These are phyloP conservation scores for Notothenia coriiceps DNA, from an alignment of 2,113 vertebrate genomes.

Conservation along the genomic window DNA sequence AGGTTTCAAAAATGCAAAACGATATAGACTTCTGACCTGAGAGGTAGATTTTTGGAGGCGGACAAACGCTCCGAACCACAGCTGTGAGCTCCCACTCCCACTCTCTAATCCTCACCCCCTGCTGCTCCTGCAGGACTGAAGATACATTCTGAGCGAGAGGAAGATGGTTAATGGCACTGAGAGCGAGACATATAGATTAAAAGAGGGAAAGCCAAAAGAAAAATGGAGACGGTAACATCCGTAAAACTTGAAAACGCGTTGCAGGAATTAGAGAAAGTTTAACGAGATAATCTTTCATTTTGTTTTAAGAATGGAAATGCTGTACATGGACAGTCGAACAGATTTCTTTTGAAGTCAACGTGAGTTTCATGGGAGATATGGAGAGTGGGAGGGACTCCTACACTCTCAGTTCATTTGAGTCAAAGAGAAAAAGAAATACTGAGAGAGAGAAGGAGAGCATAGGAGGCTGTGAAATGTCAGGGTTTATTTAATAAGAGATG, in stretches of 20 bases:
- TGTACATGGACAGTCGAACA: neutral
- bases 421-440: slow-evolving; percentile 8
- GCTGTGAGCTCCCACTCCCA: slow-evolving; percentile 53
- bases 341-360: slow-evolving; percentile 20
- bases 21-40: slow-evolving; percentile 41
- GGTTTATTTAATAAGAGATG: slow-evolving; percentile 38
- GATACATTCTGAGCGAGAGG: neutral
- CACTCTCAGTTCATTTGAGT: slow-evolving; percentile 47
- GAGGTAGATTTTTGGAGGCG: slow-evolving; percentile 46
- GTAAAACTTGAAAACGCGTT: neutral
- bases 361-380: slow-evolving; percentile 47
- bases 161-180: neutral
- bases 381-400: slow-evolving; percentile 70
- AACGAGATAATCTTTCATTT: slow-evolving; percentile 13
- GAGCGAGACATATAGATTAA: neutral
- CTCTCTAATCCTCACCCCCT: slow-evolving; percentile 40
- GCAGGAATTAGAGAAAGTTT: slow-evolving; percentile 14
- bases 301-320: neutral
- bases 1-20: neutral
- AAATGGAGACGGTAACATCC: neutral
- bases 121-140: slow-evolving; percentile 23
- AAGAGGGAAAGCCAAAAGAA: neutral
- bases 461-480: slow-evolving; percentile 44
- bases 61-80: slow-evolving; percentile 26
- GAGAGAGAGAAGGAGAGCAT: slow-evolving; percentile 3